Evolutionary conservation across 2,797 vertebrate genomes (phyloP), one percentile per base, ranked within the genome.

Genomic region (Tokudaia muenninki): DNA sequence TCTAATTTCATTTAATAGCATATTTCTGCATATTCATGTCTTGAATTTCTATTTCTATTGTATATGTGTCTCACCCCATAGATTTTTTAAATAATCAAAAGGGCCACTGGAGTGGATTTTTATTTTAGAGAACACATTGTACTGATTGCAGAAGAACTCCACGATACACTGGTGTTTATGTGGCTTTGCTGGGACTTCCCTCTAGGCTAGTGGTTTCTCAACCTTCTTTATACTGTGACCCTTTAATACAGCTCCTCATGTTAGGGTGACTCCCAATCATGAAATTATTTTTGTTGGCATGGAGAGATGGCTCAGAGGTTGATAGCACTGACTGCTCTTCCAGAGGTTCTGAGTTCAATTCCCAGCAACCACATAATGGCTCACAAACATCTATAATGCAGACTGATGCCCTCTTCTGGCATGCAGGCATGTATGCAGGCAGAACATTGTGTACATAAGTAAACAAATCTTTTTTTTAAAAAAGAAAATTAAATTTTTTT

Each of bases 21-120:
- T 70, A 86, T 50, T 87, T 94, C 75, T 94, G 61, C 92, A 41
- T 52, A 83, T 79, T 37, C 47, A 44, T 37, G 50, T 86, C 59
- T 44, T 92, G 61, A 77, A 72, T 91, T 92, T 78, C 72, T 89
- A 74, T 74, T 74, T 74, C 22, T 57, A 82, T 81, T 95, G 89
- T 90, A 47, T 59, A 52, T 78, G 12, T 11, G 9, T 81, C 41
- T 77, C 0, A 17, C 4, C 17, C 57, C 29, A 74, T 44, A 14
- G 31, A 4, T 55, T 95, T 91, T n/a, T 80, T 87, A 9, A n/a
- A 91, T 83, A 87, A 94, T 74, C 70, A 87, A 80, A 34, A 90
- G 41, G 81, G 31, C 37, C 78, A 77, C 8, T 61, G 47, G 29
- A 21, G 47, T 47, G 81, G 19, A 55, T 90, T 63, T 65, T 57